Percentiles rank a stretch among this genome's conserved stretches.
These are phyloP conservation scores for Zaprionus obscuricornis DNA, from an alignment of 2,888 invertebrate genomes.

Conservation along the genomic window DNA sequence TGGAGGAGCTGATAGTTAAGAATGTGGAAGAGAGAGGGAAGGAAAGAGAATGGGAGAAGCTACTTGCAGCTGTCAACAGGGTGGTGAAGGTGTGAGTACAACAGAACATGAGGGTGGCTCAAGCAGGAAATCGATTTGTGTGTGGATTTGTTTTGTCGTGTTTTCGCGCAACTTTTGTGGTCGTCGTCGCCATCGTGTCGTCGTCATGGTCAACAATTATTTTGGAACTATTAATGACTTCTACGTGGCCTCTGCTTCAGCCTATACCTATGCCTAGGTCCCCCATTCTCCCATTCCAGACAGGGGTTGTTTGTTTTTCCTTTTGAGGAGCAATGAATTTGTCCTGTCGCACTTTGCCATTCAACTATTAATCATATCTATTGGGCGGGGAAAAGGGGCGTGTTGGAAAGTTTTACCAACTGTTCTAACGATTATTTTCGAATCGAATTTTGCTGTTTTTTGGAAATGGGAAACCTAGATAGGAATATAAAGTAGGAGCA, in stretches of 20 bases:
- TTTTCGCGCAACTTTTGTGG: slow-evolving; percentile 56
- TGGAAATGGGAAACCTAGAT: no score
- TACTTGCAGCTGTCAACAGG: slow-evolving; percentile 71
- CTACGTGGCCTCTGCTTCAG: slow-evolving; percentile 39
- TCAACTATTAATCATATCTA: slow-evolving; percentile 67
- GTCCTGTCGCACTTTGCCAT: slow-evolving; percentile 61
- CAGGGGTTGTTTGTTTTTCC: slow-evolving; percentile 59
- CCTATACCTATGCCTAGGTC: neutral
- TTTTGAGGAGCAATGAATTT: slow-evolving; percentile 66
- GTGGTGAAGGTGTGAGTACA: slow-evolving; percentile 40
- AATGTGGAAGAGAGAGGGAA: neutral
- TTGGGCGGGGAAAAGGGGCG: slow-evolving; percentile 24
- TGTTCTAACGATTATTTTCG: slow-evolving; percentile 33
- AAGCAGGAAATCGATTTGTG: slow-evolving; percentile 73
- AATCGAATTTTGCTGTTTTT: slow-evolving; percentile 29
- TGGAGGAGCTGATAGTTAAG: neutral
- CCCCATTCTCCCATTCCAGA: neutral
- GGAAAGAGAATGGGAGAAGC: slow-evolving; percentile 16
- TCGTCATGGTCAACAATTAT: slow-evolving; percentile 74
- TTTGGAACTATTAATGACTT: slow-evolving; percentile 73
- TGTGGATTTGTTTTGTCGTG: slow-evolving; percentile 71
- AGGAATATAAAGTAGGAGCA: no score
- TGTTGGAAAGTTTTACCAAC: slow-evolving; percentile 21
- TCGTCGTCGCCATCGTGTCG: slow-evolving; percentile 7
- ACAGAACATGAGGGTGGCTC: slow-evolving; percentile 35